These are phyloP conservation scores for Torymus aiolomorphi DNA, from an alignment of 2,888 invertebrate genomes.

Conservation along the genomic window DNA sequence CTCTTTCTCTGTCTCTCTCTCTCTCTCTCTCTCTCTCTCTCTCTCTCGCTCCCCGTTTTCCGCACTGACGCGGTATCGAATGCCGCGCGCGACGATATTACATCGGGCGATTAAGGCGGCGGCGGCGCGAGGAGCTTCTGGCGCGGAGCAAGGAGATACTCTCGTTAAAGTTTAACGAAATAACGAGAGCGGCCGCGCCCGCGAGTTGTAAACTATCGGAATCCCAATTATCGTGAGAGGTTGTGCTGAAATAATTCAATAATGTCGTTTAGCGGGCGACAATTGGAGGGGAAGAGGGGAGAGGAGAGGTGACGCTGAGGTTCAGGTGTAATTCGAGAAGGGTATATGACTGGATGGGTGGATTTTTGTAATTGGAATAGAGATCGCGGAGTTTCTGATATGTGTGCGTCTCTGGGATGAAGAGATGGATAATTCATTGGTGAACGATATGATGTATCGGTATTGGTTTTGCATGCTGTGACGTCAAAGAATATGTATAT, in stretches of 20 bases:
- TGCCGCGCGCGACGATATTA: conserved; percentile 21
- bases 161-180: conserved; percentile 48
- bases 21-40: conserved; percentile 17
- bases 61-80: conserved; percentile 22
- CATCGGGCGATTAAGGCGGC: conserved; percentile 4
- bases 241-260: conserved; percentile 45
- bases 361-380: too few relatives aligned
- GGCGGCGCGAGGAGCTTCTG: not conserved
- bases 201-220: conserved; percentile 39
- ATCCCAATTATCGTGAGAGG: conserved; percentile 42
- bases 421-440: too few relatives aligned
- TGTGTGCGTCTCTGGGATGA: too few relatives aligned
- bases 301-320: too few relatives aligned
- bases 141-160: not conserved
- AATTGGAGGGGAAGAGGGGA: not conserved
- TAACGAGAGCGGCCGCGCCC: conserved; percentile 18
- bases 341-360: too few relatives aligned
- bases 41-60: conserved; percentile 19
- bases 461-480: too few relatives aligned
- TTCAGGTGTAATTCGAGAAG: too few relatives aligned
- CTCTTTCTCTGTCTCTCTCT: conserved; percentile 15
- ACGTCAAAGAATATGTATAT: too few relatives aligned
- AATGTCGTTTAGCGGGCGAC: conserved; percentile 28
- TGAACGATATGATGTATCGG: too few relatives aligned
- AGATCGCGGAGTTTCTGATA: too few relatives aligned